Conservation (phyloP, 2,888 invertebrate species). For the Sarcophaga caerulescens region DNA sequence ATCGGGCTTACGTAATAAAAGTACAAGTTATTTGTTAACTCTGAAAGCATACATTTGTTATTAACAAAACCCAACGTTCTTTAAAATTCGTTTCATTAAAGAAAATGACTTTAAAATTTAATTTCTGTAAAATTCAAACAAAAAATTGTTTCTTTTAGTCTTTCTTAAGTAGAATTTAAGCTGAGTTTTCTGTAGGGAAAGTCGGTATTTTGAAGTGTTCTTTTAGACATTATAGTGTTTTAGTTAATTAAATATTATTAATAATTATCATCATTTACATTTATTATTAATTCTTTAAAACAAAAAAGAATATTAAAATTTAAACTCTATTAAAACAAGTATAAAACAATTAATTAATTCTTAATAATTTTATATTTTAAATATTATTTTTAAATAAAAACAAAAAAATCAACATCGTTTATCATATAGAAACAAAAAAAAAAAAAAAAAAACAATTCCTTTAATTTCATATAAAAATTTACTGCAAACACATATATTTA, state of each 20-base stretch:
- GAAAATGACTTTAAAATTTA: not conserved
- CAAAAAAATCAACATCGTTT: not conserved
- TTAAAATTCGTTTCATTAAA: not conserved
- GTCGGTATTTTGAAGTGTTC: not conserved
- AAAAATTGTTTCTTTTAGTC: not conserved
- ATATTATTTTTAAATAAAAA: not conserved
- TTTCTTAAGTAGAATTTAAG: not conserved
- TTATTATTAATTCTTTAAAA: not conserved
- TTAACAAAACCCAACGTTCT: not conserved
- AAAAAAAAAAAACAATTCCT: not conserved
- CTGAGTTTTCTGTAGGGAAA: not conserved
- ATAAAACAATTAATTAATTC: not conserved
- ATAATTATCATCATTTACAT: not conserved
- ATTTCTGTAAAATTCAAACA: not conserved
- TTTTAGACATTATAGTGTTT: not conserved
- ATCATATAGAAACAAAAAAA: not conserved
- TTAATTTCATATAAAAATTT: not conserved
- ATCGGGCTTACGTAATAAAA: too few relatives aligned
- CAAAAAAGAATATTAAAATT: not conserved
- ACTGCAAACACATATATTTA: not conserved
- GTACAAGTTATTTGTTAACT: not conserved
- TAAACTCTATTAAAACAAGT: not conserved
- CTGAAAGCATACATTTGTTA: not conserved
- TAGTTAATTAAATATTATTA: not conserved
- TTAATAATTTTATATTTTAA: not conserved